phyloP scores from a whole-genome alignment of 1,140 invertebrate genomes.

The Ericerus pela region DNA sequence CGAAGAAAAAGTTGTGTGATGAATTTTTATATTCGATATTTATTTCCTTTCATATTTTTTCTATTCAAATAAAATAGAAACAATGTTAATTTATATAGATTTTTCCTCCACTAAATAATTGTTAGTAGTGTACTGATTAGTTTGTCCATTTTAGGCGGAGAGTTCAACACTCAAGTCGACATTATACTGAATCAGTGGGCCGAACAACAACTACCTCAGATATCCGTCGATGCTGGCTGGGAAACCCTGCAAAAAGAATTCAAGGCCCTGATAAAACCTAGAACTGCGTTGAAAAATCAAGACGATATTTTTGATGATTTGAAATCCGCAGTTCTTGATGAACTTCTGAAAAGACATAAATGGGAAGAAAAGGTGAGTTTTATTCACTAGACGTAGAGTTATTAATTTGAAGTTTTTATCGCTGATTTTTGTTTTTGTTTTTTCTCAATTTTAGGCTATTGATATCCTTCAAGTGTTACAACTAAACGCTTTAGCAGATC shows the following conservation, averaged over 20 bases:
- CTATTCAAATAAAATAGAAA: too few species aligned
- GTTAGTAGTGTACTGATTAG: too few species aligned
- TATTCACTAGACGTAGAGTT: conserved; percentile 8
- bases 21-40: too few species aligned
- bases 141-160: conserved; percentile 52
- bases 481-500: conserved; percentile 85
- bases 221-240: conserved; percentile 73
- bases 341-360: conserved; percentile 65
- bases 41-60: too few species aligned
- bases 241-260: conserved; percentile 80
- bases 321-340: conserved; percentile 73
- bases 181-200: conserved; percentile 95
- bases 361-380: conserved; percentile 76
- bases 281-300: conserved; percentile 44
- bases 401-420: too few species aligned
- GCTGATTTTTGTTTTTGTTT: neutral
- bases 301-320: conserved; percentile 84
- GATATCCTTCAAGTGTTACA: conserved; percentile 86
- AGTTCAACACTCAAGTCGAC: conserved; percentile 92
- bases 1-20: too few species aligned
- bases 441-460: conserved; percentile 36
- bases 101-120: too few species aligned
- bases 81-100: neutral
- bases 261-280: conserved; percentile 41
- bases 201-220: conserved; percentile 67